phyloP scores from a whole-genome alignment of 2,888 invertebrate species.

The Hanleya hanleyi region DNA sequence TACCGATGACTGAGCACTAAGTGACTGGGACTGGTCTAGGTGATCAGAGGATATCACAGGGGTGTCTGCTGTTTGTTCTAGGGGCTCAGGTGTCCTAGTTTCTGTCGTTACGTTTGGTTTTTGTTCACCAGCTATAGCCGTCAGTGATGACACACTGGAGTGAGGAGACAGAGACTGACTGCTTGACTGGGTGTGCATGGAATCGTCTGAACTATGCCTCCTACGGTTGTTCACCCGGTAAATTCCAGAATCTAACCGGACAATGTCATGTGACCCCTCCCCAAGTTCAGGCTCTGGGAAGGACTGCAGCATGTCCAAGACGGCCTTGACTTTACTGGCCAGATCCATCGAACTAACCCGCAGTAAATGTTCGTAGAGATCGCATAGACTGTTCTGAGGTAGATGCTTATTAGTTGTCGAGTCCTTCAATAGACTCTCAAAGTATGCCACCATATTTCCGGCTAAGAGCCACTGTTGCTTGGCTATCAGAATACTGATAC shows the following conservation, averaged over 20 bases:
- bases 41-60: too few species aligned
- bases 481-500: constrained; percentile 27
- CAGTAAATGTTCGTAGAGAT: constrained; percentile 5
- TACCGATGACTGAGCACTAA: too few species aligned
- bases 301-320: neutral
- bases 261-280: neutral
- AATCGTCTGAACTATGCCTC: neutral
- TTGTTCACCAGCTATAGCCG: too few species aligned
- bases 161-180: neutral
- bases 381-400: neutral
- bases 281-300: neutral
- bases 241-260: constrained; percentile 1
- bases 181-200: neutral
- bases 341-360: neutral
- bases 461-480: constrained; percentile 34
- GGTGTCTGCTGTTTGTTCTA: too few species aligned
- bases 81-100: too few species aligned
- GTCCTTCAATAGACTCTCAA: constrained; percentile 17
- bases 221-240: constrained; percentile 1
- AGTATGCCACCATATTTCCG: constrained; percentile 37
- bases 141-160: constrained; percentile 7
- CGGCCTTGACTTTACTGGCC: neutral
- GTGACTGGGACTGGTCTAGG: too few species aligned
- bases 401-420: neutral
- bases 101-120: too few species aligned